phyloP scores from a whole-genome alignment of 1,140 invertebrate species.

The Vanessa atalanta region DNA sequence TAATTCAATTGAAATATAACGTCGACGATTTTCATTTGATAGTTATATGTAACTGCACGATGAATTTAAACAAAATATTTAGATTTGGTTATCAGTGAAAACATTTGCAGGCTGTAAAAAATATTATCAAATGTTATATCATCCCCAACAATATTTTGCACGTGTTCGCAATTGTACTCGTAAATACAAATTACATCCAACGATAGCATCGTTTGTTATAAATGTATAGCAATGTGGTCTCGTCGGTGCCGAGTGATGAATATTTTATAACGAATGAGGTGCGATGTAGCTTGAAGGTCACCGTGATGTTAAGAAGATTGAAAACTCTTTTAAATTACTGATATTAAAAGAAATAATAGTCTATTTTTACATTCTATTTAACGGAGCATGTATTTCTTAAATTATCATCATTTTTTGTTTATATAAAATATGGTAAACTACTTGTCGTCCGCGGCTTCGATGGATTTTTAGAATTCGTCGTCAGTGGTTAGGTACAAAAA shows the following conservation, averaged over 20 bases:
- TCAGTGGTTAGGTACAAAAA: too few species aligned
- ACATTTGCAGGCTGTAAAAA: not conserved
- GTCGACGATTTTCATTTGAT: too few species aligned
- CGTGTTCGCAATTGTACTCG: not conserved
- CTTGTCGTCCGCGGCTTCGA: too few species aligned
- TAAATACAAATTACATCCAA: not conserved
- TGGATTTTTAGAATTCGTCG: too few species aligned
- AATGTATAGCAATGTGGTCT: slow-evolving; percentile 4
- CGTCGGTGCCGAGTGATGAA: slow-evolving; percentile 3
- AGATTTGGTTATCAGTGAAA: not conserved
- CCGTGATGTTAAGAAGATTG: not conserved
- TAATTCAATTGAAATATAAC: too few species aligned
- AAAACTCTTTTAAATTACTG: not conserved
- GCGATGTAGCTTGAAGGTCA: not conserved
- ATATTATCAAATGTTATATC: not conserved
- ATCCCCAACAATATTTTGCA: not conserved
- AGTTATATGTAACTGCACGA: too few species aligned
- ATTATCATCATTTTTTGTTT: too few species aligned
- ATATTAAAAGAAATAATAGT: too few species aligned
- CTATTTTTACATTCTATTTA: too few species aligned
- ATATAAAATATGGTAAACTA: too few species aligned
- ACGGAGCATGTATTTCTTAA: too few species aligned
- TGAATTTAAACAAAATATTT: not conserved
- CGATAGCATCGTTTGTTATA: not conserved
- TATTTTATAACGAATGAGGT: slow-evolving; percentile 6